Percentiles rank a stretch among this genome's conserved stretches.
phyloP scores from a whole-genome alignment of 2,888 invertebrate genomes.

The Aporophyla nigra region DNA sequence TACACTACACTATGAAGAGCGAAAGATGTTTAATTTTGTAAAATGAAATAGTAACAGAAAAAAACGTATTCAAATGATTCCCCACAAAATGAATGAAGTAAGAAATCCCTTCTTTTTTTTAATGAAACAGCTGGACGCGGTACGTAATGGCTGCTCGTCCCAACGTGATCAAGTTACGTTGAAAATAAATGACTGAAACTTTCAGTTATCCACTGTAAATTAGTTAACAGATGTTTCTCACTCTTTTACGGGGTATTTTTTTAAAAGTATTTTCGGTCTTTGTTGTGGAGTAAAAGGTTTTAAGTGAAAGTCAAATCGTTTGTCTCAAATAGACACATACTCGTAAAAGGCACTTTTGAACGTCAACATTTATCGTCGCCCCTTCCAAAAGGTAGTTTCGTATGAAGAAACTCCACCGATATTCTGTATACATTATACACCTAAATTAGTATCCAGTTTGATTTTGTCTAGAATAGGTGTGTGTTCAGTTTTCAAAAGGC shows the following conservation, averaged over 20 bases:
- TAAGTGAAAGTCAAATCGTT: neutral
- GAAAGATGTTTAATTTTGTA: neutral
- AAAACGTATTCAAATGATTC: constrained; percentile 4
- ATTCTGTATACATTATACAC: too few species aligned
- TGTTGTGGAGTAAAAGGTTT: neutral
- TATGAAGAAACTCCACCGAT: too few species aligned
- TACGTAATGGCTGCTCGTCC: constrained; percentile 25
- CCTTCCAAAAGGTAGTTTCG: too few species aligned
- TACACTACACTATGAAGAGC: neutral
- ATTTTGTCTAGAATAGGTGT: too few species aligned
- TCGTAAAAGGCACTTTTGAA: too few species aligned
- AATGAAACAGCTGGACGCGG: constrained; percentile 54
- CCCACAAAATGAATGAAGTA: constrained; percentile 17
- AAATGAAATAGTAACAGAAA: neutral
- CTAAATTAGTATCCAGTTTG: too few species aligned
- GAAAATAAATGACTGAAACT: constrained; percentile 65
- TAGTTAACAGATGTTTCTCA: constrained; percentile 46
- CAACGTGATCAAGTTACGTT: constrained; percentile 67
- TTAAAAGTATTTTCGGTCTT: neutral
- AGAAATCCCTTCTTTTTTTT: constrained; percentile 35
- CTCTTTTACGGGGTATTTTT: constrained; percentile 22
- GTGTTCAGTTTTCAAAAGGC: too few species aligned
- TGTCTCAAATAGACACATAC: too few species aligned
- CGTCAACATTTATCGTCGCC: too few species aligned
- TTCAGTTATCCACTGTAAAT: constrained; percentile 40